Evolutionary conservation across 2,888 invertebrate genomes (phyloP), one percentile per base, ranked within the genome.

Genomic region (Iphiclides podalirius): DNA sequence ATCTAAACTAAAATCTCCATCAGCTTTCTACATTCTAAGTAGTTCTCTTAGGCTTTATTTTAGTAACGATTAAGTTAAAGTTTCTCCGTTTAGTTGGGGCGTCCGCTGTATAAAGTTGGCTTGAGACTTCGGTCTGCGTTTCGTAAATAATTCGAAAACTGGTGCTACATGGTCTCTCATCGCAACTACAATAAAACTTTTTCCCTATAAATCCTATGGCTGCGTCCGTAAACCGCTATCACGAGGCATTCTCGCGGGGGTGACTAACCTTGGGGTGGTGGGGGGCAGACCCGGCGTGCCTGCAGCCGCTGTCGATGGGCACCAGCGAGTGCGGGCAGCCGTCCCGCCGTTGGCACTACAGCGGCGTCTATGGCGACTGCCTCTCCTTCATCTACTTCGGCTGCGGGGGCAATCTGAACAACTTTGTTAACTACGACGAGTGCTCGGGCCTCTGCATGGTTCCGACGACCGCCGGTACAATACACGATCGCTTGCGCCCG

Each of bases 321-420:
- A 20, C 54, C 37, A 46, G 45, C 47, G 52, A 43, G 46, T 75
- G 78, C 59, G 67, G 40, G 13, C 56, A 47, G 63, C 69, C 79
- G 63, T 75, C 73, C 60, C 92, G 92, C 57, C 91, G 95, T 68
- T 96, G 93, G 92, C 92, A 92, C 89, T 96, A 92, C 79, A 92
- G 93, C 78, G 90, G 91, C 57, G 84, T 85, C 42, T 85, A 90
- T 60, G 92, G 90, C 60, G 92, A 92, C 67, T 98, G 97, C 81
- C 80, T 92, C 59, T 90, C 92, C 47, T 97, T 98, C 87, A 91
- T 93, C 68, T 97, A 94, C 89, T 91, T 92, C 58, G 97, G 97
- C 83, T 98, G 97, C 83, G 94, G 92, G 56, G 97, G 96, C 66
- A 96, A 95, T 83, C 91, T 90, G 69, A 97, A 97, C 90, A 94